phyloP scores from a whole-genome alignment of 92 coral and sea anemone genomes.

The Actinostola sp. region DNA sequence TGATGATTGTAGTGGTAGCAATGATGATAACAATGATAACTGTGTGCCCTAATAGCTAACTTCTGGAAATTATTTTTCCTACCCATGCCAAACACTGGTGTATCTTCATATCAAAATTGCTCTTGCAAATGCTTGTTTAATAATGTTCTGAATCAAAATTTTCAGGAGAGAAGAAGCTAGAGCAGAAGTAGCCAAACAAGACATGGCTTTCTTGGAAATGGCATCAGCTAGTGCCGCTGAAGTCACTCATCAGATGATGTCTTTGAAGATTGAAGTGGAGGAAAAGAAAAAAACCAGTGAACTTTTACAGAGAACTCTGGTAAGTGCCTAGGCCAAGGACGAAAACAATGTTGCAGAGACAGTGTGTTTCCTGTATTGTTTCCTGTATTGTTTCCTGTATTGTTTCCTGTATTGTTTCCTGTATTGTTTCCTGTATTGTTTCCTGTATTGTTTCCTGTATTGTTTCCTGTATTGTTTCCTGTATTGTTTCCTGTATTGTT shows the following conservation, averaged over 20 bases:
- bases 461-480: too few relatives aligned
- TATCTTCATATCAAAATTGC: too few relatives aligned
- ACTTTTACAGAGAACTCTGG: slow-evolving; percentile 94
- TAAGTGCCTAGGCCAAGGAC: too few relatives aligned
- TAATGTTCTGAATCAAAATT: not conserved
- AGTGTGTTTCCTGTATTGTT: too few relatives aligned
- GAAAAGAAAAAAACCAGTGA: slow-evolving; percentile 95
- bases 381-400: too few relatives aligned
- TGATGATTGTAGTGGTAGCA: not conserved
- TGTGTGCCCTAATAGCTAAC: not conserved
- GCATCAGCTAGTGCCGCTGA: slow-evolving; percentile 94
- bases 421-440: too few relatives aligned
- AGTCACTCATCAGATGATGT: slow-evolving; percentile 95
- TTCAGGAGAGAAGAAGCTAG: slow-evolving; percentile 31
- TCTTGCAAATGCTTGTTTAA: too few relatives aligned
- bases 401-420: too few relatives aligned
- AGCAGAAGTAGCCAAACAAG: slow-evolving; percentile 40
- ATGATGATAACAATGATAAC: not conserved
- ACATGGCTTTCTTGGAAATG: slow-evolving; percentile 71
- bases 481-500: too few relatives aligned
- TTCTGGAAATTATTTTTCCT: not conserved
- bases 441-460: too few relatives aligned
- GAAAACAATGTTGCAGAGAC: too few relatives aligned
- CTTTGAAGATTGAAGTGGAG: slow-evolving; percentile 93
- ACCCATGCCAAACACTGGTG: too few relatives aligned